phyloP scores from a whole-genome alignment of 2,888 invertebrate genomes.

The Brachyptera risi region DNA sequence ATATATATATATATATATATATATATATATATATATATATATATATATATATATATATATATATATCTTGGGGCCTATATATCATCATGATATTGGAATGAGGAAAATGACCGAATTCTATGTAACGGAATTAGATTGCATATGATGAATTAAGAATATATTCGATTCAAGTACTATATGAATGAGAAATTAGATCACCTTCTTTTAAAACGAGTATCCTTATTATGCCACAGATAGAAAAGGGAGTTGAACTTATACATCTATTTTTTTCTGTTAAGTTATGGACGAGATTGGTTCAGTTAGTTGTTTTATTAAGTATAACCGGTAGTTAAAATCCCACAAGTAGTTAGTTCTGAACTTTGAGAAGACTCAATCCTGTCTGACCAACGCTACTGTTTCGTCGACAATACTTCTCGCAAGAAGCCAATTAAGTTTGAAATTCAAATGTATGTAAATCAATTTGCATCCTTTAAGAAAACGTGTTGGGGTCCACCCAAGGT shows the following conservation, averaged over 20 bases:
- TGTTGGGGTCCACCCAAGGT: too few species aligned
- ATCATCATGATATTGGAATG: too few species aligned
- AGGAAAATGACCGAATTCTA: too few species aligned
- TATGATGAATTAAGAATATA: background rate
- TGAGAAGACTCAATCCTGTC: slow-evolving; percentile 27
- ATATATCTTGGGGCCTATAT: too few species aligned
- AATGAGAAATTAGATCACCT: background rate
- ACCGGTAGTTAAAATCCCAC: slow-evolving; percentile 20
- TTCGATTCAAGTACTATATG: background rate
- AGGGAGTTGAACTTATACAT: background rate
- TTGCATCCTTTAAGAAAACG: too few species aligned
- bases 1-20: too few species aligned
- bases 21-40: too few species aligned
- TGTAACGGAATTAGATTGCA: too few species aligned
- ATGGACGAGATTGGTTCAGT: slow-evolving; percentile 26
- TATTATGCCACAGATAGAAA: slow-evolving; percentile 9
- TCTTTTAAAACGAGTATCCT: background rate
- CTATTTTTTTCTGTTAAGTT: slow-evolving; percentile 22
- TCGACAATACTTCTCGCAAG: background rate
- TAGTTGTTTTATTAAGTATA: slow-evolving; percentile 23
- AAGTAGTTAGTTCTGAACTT: slow-evolving; percentile 11
- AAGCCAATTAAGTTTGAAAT: background rate
- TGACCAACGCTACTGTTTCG: background rate
- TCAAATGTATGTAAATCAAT: background rate
- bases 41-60: too few species aligned